A percentile compares a stretch with the other conserved stretches of the same genome.
These are phyloP conservation scores for Meghimatium bilineatum DNA, from an alignment of 2,888 invertebrate genomes.

Conservation along the genomic window DNA sequence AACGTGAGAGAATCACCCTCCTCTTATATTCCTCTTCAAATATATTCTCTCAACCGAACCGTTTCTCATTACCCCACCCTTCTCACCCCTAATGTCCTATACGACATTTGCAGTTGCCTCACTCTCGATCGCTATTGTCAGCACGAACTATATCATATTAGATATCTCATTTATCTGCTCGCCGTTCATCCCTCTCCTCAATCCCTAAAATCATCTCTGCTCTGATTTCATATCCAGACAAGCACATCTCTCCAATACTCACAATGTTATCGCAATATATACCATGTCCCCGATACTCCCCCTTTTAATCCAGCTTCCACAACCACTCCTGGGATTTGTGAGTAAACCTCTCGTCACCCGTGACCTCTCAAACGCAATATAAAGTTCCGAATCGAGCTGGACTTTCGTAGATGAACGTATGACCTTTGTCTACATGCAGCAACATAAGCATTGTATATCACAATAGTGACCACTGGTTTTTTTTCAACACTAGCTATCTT, in stretches of 20 bases:
- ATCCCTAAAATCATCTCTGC: background rate
- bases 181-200: background rate
- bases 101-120: background rate
- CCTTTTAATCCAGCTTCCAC: background rate
- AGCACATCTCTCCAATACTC: background rate
- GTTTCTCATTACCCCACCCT: background rate
- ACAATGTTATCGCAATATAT: background rate
- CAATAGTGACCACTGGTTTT: background rate
- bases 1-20: background rate
- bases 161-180: background rate
- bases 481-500: background rate
- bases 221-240: background rate
- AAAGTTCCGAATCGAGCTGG: background rate
- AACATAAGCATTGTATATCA: background rate
- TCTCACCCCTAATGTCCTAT: background rate
- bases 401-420: background rate
- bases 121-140: background rate
- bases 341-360: constrained; percentile 1
- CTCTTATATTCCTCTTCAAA: background rate
- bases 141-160: background rate
- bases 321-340: constrained; percentile 15
- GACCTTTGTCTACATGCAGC: background rate
- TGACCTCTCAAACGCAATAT: constrained; percentile 6
- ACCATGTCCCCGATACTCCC: background rate
- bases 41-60: background rate